Evolutionary conservation across 1,140 invertebrate genomes (phyloP).

Genomic region (Monomorium pharaonis): DNA sequence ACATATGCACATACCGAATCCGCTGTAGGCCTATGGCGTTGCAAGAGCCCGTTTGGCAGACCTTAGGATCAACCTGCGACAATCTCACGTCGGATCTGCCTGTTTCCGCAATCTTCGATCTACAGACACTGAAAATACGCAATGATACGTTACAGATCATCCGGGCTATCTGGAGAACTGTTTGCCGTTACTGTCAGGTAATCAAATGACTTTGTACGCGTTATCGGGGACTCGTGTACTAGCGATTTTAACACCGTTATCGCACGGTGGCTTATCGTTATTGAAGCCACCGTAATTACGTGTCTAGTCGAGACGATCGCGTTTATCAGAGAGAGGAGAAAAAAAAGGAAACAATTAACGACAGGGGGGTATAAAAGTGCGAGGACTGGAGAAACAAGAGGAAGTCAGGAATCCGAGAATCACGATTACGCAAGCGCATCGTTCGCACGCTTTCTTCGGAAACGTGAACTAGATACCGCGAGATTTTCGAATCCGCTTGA

Average conservation of each 20-base stretch:
- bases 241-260: background rate
- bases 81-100: slow-evolving; percentile 83
- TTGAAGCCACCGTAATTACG: background rate
- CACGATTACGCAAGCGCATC: background rate
- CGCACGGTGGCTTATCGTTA: background rate
- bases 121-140: slow-evolving; percentile 71
- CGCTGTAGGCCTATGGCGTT: slow-evolving; percentile 51
- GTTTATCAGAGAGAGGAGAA: background rate
- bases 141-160: background rate
- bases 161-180: background rate
- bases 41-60: slow-evolving; percentile 26
- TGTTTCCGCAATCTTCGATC: slow-evolving; percentile 81
- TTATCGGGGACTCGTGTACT: background rate
- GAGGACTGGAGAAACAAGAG: background rate
- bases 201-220: background rate
- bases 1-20: slow-evolving; percentile 63
- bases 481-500: background rate
- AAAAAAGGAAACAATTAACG: background rate
- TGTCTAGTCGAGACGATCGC: background rate
- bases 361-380: background rate
- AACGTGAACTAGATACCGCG: background rate
- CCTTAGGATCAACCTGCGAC: slow-evolving; percentile 82
- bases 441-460: background rate
- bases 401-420: background rate
- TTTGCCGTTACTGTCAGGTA: background rate